These are phyloP conservation scores for Cyclophora albipunctata DNA, from an alignment of 2,888 invertebrate species.

Conservation along the genomic window DNA sequence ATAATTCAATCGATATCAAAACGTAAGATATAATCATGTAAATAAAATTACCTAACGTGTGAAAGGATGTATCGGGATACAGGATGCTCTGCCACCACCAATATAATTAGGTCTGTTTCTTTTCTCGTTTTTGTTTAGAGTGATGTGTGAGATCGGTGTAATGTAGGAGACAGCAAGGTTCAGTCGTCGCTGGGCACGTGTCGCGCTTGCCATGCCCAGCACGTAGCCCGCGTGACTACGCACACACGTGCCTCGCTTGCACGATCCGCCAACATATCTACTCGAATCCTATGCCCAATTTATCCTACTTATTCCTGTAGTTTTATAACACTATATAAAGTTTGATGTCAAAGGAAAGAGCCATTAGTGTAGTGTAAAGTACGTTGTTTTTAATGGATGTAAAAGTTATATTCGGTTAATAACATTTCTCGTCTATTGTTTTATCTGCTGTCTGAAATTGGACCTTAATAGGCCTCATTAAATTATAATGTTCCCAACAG, in stretches of 20 bases:
- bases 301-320: slow-evolving; percentile 47
- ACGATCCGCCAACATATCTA: slow-evolving; percentile 38
- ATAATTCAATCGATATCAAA: slow-evolving; percentile 12
- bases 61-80: slow-evolving; percentile 32
- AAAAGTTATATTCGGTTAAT: no score
- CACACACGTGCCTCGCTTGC: slow-evolving; percentile 49
- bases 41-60: slow-evolving; percentile 24
- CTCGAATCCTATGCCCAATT: slow-evolving; percentile 49
- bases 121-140: slow-evolving; percentile 8
- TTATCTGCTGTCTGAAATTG: no score
- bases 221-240: slow-evolving; percentile 51
- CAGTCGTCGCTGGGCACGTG: slow-evolving; percentile 35
- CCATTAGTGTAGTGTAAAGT: no score
- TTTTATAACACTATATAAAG: slow-evolving; percentile 32
- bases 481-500: no score
- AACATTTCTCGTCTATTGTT: no score
- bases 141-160: slow-evolving; percentile 17
- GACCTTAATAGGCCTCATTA: no score
- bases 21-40: slow-evolving; percentile 12
- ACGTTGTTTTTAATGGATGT: no score
- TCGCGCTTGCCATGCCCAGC: slow-evolving; percentile 34
- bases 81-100: slow-evolving; percentile 30
- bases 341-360: slow-evolving; percentile 27
- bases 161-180: slow-evolving; percentile 18
- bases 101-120: slow-evolving; percentile 22